Evolutionary conservation across 1,140 invertebrate genomes (phyloP), one percentile per base, ranked within the genome.

Genomic region (Drosophila malerkotliana): DNA sequence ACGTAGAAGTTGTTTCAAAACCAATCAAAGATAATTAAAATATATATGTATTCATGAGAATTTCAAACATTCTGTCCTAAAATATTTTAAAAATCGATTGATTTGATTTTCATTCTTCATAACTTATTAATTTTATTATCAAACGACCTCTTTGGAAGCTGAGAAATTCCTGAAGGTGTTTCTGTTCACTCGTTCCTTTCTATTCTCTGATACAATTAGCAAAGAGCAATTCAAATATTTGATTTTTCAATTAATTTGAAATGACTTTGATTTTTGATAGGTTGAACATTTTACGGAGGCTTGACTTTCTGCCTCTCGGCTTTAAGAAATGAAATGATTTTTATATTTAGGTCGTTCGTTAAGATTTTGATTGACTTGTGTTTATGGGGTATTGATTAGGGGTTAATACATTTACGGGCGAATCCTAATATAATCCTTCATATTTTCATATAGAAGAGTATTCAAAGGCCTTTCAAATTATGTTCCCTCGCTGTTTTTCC

Each of bases 231-330:
- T 41, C 32, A 39, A 58, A 28, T 58, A 30, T 58, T 37, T 32
- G 54, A 68, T 59, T 59, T 68, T 68, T 72, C 67, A 68, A 68
- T 69, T 72, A 58, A 72, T 72, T 59, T 69, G 37, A 63, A 68
- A 68, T 72, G 68, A 71, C 61, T 51, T 67, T 67, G 62, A 71
- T 45, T 72, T 56, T 68, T 48, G 58, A 59, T 59, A 54, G 63
- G 28, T 72, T 59, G 37, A 28, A 56, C 26, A 68, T 68, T 68
- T 67, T 39, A 45, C 15, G 54, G 53, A 58, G 44, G 26, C 34
- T 58, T 59, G 52, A 32, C 4, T 45, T 30, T 18, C 21, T 37
- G 61, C 15, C 34, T 45, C 9, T 39, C 37, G 12, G 34, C 10
- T 37, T 37, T 37, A 37, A 12, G 3, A 37, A 12, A 37, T 37